Conservation (phyloP, 2,113 vertebrate species). For the Balaenoptera acutorostrata region DNA sequence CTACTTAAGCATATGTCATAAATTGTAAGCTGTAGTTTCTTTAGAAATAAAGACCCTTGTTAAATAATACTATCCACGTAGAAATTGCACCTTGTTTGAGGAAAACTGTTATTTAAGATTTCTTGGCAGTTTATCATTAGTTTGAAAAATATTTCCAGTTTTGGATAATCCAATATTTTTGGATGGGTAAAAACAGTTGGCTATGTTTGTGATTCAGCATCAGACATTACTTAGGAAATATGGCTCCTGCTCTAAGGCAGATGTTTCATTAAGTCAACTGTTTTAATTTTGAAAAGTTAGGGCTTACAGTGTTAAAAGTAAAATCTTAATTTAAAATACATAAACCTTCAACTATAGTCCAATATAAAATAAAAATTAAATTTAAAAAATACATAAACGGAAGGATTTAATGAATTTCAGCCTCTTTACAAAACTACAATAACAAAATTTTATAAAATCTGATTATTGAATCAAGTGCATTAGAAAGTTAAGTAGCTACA, state of each 20-base stretch:
- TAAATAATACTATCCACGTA: neutral
- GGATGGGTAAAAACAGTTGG: neutral
- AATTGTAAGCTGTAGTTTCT: neutral
- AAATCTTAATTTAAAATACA: slow-evolving; percentile 13
- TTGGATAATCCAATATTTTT: neutral
- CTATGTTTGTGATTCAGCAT: neutral
- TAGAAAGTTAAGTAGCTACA: neutral
- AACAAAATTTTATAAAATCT: neutral
- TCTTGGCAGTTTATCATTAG: neutral
- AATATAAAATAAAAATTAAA: neutral
- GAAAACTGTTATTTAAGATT: neutral
- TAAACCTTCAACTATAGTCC: neutral
- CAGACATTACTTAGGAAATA: neutral
- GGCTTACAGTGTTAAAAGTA: neutral
- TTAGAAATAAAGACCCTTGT: neutral
- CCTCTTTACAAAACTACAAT: neutral
- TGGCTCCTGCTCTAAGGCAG: neutral
- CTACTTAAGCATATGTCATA: neutral
- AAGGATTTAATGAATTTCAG: neutral
- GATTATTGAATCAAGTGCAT: neutral
- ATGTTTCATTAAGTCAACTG: neutral
- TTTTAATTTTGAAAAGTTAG: neutral
- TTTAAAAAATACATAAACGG: neutral
- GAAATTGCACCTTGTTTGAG: neutral
- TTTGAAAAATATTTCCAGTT: neutral